Base-by-base conservation (phyloP, 1,140 invertebrate species). In the Microplitis demolitor region DNA sequence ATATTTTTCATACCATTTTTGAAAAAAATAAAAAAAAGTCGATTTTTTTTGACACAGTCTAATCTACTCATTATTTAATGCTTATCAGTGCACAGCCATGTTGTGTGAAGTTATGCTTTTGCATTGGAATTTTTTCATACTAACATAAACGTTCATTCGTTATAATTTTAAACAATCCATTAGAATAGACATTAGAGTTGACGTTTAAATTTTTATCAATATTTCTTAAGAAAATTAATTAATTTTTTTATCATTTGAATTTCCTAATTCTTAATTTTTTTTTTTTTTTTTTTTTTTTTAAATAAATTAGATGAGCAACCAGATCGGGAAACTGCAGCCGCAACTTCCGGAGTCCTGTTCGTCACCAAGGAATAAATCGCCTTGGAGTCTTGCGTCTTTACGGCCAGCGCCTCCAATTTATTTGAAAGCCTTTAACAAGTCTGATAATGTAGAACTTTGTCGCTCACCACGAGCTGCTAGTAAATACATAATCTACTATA, bases 91-190 rank as follows among this genome's bases (percentile, higher is more conserved):
- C 82, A 87, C 86, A 87, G 86, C 86, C 86, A 87, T 87, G 86
- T 87, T 87, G 83, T 87, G 85, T 79, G 85, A 87, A 87, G 86
- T 85, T 54, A 84, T 84, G 84, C 84, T 87, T 82, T 85, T 79
- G 83, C 83, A 84, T 85, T 85, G 74, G 51, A 39, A 73, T 74
- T 71, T 80, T 74, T 56, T 75, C 77, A 73, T 76, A 37, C 16
- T 76, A 79, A 73, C 8, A 53, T 33, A 24, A 37, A 31, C 61
- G 62, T 64, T 67, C 14, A 51, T 67, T 35, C 24, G 13, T 54
- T 54, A 4, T 16, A n/a, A n/a, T 63, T 63, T 13, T 39, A 37
- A 8, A 50, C 50, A 31, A 3, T 66, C 24, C 45, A 11, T 9
- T 64, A n/a, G 16, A 14, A 39, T 54, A 54, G 53, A 14, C n/a